Evolutionary conservation across 2,888 invertebrate species (phyloP).

Genomic region (Agrotis clavis): DNA sequence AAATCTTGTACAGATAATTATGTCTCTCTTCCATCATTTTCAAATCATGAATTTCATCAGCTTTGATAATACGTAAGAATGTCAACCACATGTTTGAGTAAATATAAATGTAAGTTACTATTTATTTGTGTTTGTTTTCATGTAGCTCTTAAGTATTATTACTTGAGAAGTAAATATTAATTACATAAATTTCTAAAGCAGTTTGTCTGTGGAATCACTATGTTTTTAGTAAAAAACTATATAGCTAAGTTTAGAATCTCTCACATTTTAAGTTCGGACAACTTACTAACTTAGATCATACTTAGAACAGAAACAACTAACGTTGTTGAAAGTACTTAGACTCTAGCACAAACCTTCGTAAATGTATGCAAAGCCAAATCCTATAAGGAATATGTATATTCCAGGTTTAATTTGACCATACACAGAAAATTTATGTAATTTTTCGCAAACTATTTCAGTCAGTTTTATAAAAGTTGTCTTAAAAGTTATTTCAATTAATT

Average conservation of each 20-base stretch:
- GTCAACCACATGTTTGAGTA: no score
- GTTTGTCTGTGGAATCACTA: no score
- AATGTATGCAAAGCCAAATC: slow-evolving; percentile 7
- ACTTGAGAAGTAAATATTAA: no score
- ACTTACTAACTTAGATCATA: background rate
- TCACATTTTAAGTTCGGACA: slow-evolving; percentile 1
- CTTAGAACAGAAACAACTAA: slow-evolving; percentile 5
- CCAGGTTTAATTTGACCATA: background rate
- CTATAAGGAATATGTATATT: background rate
- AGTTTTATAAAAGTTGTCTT: background rate
- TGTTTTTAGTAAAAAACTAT: background rate
- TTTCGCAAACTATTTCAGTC: no score
- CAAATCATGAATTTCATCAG: no score
- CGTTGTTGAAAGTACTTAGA: slow-evolving; percentile 2
- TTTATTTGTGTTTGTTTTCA: no score
- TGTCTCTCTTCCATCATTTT: no score
- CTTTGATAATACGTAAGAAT: no score
- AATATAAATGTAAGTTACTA: no score
- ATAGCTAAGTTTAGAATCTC: background rate
- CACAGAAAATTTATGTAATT: background rate
- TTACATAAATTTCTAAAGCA: no score
- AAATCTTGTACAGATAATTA: no score
- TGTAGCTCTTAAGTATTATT: no score
- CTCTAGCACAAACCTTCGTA: background rate
- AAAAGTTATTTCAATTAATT: slow-evolving; percentile 30